Conservation (phyloP, 2,888 invertebrate genomes). For the Philereme transversata region DNA sequence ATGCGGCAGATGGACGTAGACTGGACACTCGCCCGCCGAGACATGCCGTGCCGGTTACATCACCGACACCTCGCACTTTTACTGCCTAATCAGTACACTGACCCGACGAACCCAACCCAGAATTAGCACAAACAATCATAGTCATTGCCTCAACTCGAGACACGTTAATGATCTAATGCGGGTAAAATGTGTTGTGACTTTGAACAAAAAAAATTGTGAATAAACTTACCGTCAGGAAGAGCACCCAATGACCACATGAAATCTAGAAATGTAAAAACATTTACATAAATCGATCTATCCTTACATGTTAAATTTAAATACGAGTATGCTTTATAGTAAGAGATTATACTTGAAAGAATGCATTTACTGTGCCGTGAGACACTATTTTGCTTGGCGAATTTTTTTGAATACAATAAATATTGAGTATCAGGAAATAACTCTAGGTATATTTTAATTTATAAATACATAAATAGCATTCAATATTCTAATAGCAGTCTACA, state of each 20-base stretch:
- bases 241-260: slow-evolving; percentile 99
- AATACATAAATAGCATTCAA: slow-evolving; percentile 65
- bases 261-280: slow-evolving; percentile 91
- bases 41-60: slow-evolving; percentile 35
- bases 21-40: slow-evolving; percentile 43
- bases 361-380: slow-evolving; percentile 75
- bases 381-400: slow-evolving; percentile 83
- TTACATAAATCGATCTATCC: slow-evolving; percentile 83
- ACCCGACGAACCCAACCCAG: slow-evolving; percentile 25
- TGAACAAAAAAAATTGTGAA: slow-evolving; percentile 64
- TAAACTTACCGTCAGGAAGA: slow-evolving; percentile 97
- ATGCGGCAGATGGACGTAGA: slow-evolving; percentile 62
- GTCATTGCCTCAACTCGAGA: slow-evolving; percentile 36
- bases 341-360: slow-evolving; percentile 52
- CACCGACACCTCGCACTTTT: slow-evolving; percentile 59
- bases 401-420: slow-evolving; percentile 55
- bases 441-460: slow-evolving; percentile 59
- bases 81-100: slow-evolving; percentile 54
- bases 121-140: slow-evolving; percentile 50
- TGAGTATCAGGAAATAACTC: slow-evolving; percentile 53
- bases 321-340: slow-evolving; percentile 54
- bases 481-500: slow-evolving; percentile 65
- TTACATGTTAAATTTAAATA: slow-evolving; percentile 72
- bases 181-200: slow-evolving; percentile 63
- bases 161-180: slow-evolving; percentile 61